Conservation (phyloP, 2,797 vertebrate species). For the Anguilla obscura region DNA sequence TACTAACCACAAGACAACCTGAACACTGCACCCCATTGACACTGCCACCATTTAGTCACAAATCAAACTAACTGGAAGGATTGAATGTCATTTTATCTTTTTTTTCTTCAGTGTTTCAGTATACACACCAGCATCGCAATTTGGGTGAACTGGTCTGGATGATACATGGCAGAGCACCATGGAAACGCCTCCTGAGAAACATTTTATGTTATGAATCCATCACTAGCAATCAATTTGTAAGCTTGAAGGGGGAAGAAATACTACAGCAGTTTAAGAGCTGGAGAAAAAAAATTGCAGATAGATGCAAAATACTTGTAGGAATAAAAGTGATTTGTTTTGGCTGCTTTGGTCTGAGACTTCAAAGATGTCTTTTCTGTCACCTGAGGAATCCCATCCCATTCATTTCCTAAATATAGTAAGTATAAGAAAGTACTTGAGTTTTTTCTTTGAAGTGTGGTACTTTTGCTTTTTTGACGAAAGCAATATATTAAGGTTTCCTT, state of each 20-base stretch:
- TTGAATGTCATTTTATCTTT: neutral
- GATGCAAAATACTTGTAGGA: neutral
- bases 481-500: neutral
- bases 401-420: neutral
- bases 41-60: neutral
- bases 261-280: neutral
- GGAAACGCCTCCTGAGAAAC: neutral
- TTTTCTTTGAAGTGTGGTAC: neutral
- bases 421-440: neutral
- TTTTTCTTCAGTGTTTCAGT: neutral
- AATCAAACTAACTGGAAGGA: neutral
- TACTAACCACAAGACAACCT: neutral
- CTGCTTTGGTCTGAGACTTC: neutral
- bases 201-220: neutral
- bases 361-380: neutral
- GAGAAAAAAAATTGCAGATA: neutral
- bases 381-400: neutral
- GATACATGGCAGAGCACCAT: neutral
- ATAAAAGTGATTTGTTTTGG: neutral
- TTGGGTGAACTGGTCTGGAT: neutral
- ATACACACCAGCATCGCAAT: neutral
- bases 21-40: neutral
- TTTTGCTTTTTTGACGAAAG: neutral
- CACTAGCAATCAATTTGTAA: neutral
- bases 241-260: neutral